phyloP scores from a whole-genome alignment of 2,113 vertebrate genomes.

The Eurypyga helias region DNA sequence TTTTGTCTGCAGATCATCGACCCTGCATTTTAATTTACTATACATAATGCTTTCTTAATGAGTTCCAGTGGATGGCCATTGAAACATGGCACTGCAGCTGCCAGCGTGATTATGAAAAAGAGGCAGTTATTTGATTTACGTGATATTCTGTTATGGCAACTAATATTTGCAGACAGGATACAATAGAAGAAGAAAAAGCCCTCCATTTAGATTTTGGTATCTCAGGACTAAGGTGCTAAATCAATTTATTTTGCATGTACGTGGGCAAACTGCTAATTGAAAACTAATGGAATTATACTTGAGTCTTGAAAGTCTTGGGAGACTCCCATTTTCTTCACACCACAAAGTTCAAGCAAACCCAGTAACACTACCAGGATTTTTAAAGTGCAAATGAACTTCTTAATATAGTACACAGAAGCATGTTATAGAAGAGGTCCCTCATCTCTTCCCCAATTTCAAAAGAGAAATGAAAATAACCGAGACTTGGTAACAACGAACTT shows the following conservation, averaged over 20 bases:
- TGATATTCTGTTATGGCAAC: conserved; percentile 74
- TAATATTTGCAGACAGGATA: conserved; percentile 76
- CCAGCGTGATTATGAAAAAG: conserved; percentile 62
- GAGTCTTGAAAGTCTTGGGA: conserved; percentile 54
- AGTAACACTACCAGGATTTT: conserved; percentile 57
- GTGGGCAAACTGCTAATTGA: conserved; percentile 78
- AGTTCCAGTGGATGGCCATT: conserved; percentile 78
- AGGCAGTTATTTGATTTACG: conserved; percentile 78
- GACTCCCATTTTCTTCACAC: conserved; percentile 52
- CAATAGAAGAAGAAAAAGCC: conserved; percentile 51
- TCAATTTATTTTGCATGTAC: conserved; percentile 75
- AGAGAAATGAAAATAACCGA: not conserved
- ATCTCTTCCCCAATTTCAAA: not conserved
- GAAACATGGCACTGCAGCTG: conserved; percentile 77
- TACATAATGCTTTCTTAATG: conserved; percentile 84
- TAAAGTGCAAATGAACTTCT: conserved; percentile 65
- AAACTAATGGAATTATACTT: conserved; percentile 71
- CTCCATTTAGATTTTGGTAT: conserved; percentile 55
- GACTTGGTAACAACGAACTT: not conserved
- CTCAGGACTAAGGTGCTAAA: conserved; percentile 75
- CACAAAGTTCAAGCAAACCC: conserved; percentile 69
- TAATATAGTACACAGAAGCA: not conserved
- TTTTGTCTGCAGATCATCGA: conserved; percentile 81
- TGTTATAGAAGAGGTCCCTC: not conserved
- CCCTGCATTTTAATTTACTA: conserved; percentile 82